Conservation (phyloP, 1,140 invertebrate genomes). For the Trypoxylus dichotomus region DNA sequence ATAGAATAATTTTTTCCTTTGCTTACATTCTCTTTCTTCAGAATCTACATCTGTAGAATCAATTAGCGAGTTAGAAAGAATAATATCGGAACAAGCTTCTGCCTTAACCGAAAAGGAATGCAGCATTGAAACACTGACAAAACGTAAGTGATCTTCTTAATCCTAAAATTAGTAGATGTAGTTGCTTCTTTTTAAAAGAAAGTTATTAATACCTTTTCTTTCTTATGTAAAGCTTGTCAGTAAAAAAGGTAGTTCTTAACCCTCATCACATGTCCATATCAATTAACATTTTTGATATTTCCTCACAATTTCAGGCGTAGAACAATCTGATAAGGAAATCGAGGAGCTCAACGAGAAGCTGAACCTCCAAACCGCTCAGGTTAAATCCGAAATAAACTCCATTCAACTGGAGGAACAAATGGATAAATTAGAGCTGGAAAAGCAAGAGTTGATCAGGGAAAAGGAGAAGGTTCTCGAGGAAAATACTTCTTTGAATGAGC, state of each 20-base stretch:
- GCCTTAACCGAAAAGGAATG: constrained; percentile 14
- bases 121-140: neutral
- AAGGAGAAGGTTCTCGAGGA: constrained; percentile 59
- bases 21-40: neutral
- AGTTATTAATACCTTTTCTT: neutral
- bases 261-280: neutral
- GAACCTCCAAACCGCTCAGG: constrained; percentile 64
- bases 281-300: neutral
- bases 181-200: neutral
- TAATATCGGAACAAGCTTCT: constrained; percentile 25
- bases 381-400: constrained; percentile 70
- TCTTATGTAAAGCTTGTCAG: constrained; percentile 17
- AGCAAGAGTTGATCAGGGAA: constrained; percentile 57
- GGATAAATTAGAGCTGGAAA: constrained; percentile 57
- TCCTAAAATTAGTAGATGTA: neutral
- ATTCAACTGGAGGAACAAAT: constrained; percentile 72
- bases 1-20: neutral
- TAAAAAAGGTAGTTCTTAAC: constrained; percentile 24
- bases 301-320: constrained; percentile 29
- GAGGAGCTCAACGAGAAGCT: constrained; percentile 42
- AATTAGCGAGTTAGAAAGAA: constrained; percentile 28
- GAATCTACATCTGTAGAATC: constrained; percentile 6
- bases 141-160: constrained; percentile 26
- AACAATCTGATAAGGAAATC: constrained; percentile 42
- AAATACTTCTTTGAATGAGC: constrained; percentile 57